phyloP scores from a whole-genome alignment of 2,888 invertebrate species.

The Ceramica pisi region DNA sequence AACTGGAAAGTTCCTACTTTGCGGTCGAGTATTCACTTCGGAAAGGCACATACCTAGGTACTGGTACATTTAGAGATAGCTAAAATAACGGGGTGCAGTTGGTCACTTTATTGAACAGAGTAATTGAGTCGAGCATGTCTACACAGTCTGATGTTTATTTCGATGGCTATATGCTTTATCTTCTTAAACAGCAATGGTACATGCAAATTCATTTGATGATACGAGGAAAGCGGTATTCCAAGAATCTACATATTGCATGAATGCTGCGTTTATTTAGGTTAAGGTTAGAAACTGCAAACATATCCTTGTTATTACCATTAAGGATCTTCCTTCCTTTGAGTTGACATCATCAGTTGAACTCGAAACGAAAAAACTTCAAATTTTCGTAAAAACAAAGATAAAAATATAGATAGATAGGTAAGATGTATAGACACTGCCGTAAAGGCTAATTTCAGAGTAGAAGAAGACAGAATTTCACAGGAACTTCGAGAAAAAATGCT shows the following conservation, averaged over 20 bases:
- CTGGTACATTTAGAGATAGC: neutral
- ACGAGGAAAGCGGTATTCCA: conserved; percentile 10
- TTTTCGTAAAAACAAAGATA: conserved; percentile 4
- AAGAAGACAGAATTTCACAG: neutral
- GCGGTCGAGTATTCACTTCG: conserved; percentile 1
- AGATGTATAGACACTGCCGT: neutral
- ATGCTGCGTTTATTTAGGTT: conserved; percentile 24
- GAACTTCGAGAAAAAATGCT: neutral
- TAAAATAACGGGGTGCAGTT: neutral
- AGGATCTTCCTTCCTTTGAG: conserved; percentile 37
- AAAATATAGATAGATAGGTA: neutral
- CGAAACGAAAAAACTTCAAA: conserved; percentile 12
- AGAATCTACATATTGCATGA: neutral
- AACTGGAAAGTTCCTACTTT: neutral
- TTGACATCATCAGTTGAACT: conserved; percentile 21
- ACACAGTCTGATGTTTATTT: neutral
- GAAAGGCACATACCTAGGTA: neutral
- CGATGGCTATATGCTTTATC: neutral
- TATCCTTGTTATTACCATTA: conserved; percentile 18
- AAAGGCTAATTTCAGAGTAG: neutral
- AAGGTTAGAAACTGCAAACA: conserved; percentile 15
- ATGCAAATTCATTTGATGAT: neutral
- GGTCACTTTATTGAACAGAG: neutral
- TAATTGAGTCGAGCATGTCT: neutral
- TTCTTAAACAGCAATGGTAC: conserved; percentile 1